Evolutionary conservation across 1,140 invertebrate species (phyloP).

Genomic region (Tetramorium parvispinum): DNA sequence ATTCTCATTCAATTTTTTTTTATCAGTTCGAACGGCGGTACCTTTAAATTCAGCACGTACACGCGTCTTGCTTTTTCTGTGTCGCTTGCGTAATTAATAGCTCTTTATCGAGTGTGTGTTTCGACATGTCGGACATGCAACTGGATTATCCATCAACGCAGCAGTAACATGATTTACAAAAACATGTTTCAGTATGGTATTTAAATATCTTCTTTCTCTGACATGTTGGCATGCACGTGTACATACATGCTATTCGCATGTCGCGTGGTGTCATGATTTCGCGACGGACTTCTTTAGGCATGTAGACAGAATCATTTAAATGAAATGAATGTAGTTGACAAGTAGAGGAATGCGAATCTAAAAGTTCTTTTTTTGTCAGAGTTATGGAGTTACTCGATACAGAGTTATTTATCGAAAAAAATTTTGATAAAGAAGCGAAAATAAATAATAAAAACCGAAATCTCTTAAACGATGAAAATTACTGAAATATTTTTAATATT

Average conservation of each 20-base stretch:
- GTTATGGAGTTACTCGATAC: not conserved
- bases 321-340: not conserved
- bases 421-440: not conserved
- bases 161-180: conserved; percentile 65
- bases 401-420: not conserved
- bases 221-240: conserved; percentile 31
- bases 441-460: not conserved
- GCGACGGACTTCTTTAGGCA: conserved; percentile 10
- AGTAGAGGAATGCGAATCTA: not conserved
- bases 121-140: conserved; percentile 67
- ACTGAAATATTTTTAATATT: not conserved
- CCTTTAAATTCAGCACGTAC: conserved; percentile 13
- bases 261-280: not conserved
- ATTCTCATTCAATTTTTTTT: conserved; percentile 27
- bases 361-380: not conserved
- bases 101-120: conserved; percentile 67
- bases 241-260: conserved; percentile 11
- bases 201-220: conserved; percentile 64
- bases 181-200: conserved; percentile 47
- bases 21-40: not conserved
- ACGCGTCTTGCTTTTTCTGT: not conserved
- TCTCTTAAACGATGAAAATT: not conserved
- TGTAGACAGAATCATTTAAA: not conserved
- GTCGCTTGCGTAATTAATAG: conserved; percentile 59
- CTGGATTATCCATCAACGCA: conserved; percentile 65